phyloP scores from a whole-genome alignment of 2,797 vertebrate genomes.

The Danio albolineatus region DNA sequence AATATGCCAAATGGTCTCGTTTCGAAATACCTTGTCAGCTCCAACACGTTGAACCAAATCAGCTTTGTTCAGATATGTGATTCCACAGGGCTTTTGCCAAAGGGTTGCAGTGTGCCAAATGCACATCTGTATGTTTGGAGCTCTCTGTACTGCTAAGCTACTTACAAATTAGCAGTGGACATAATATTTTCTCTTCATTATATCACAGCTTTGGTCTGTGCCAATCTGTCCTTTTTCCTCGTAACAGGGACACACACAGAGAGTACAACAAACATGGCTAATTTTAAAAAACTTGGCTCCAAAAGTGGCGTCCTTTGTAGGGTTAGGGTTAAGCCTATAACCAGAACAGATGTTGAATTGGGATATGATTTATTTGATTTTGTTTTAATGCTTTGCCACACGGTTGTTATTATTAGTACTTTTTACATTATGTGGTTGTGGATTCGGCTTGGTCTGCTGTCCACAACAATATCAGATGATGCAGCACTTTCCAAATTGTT shows the following conservation, averaged over 20 bases:
- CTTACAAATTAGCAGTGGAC: slow-evolving; percentile 52
- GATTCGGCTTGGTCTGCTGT: too few relatives aligned
- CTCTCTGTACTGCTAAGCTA: slow-evolving; percentile 41
- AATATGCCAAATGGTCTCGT: slow-evolving; percentile 18
- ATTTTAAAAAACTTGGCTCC: slow-evolving; percentile 27
- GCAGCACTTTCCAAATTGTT: too few relatives aligned
- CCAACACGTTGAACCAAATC: slow-evolving; percentile 26
- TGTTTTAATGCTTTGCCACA: background rate
- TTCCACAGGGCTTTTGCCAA: slow-evolving; percentile 26
- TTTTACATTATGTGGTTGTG: background rate
- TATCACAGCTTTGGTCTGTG: slow-evolving; percentile 27
- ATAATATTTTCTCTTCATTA: slow-evolving; percentile 34
- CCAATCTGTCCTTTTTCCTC: background rate
- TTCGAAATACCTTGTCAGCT: background rate
- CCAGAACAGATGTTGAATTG: background rate
- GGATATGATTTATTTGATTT: background rate
- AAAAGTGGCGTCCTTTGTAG: background rate
- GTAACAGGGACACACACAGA: background rate
- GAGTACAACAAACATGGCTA: slow-evolving; percentile 47
- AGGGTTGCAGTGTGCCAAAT: slow-evolving; percentile 29
- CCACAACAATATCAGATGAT: too few relatives aligned
- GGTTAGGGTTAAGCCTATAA: slow-evolving; percentile 5
- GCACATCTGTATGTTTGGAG: slow-evolving; percentile 39
- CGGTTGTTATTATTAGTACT: background rate
- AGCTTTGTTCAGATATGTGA: slow-evolving; percentile 49